Evolutionary conservation across 2,113 vertebrate genomes (phyloP), one percentile per base, ranked within the genome.

Genomic region (Anhinga anhinga): DNA sequence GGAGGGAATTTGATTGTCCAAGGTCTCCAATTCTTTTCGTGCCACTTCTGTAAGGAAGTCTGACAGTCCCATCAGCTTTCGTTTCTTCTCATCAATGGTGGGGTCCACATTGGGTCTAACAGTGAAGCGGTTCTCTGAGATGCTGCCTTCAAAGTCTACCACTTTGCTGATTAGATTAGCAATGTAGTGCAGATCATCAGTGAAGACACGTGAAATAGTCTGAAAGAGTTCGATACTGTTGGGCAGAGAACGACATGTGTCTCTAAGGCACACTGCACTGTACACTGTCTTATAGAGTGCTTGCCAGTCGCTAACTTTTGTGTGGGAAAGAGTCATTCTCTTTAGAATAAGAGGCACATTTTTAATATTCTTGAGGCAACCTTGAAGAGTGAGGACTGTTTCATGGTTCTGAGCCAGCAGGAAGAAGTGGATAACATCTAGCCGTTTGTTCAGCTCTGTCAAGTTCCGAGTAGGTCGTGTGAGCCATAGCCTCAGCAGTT

Each of bases 41-140:
- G 99, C 99, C 25, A 99, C 99, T 82, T 99, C 98, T 8, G 99
- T 99, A 72, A 99, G 98, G 96, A 99, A 99, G 96, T 98, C 98
- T 13, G 99, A 98, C 82, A 99, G 98, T 40, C 99, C 99, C 97
- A 98, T 98, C 97, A 99, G 98, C 93, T 94, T 99, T 89, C 98
- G 98, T 97, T 99, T 99, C 96, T 99, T 99, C 86, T 99, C 99
- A 82, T 99, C 99, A 23, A 99, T 98, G 25, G 96, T 98, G n/a
- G 98, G 98, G 73, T 99, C 99, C 55, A 99, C 98, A 29, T 99
- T 99, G 11, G 99, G 98, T 94, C 98, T 99, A 77, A 99, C 96
- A 13, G 98, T 99, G 97, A 99, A 99, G 76, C 98, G 98, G 63
- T 99, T 99, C 97, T 99, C 99, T 29, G 98, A 96, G 44, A 97